Conservation (phyloP, 2,888 invertebrate genomes). For the Entomobrya proxima region DNA sequence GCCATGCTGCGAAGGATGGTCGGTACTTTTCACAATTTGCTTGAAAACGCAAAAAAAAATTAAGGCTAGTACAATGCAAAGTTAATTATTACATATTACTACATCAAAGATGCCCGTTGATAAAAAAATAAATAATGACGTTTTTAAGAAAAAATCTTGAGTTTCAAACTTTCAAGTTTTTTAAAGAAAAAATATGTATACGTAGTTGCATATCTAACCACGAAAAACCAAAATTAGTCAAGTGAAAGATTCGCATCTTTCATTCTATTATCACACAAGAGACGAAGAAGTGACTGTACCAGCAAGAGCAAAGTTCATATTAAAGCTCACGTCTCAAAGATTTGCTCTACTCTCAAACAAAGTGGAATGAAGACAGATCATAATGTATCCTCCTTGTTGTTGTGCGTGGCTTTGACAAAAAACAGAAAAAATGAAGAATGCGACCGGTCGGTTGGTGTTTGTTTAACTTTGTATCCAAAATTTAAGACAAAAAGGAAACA, state of each 20-base stretch:
- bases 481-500: neutral
- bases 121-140: no score
- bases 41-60: no score
- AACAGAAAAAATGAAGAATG: neutral
- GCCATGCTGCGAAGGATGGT: neutral
- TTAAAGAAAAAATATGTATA: neutral
- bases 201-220: neutral
- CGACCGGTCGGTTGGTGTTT: neutral
- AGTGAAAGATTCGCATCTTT: neutral
- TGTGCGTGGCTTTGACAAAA: neutral
- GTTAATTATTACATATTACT: no score
- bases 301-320: constrained; percentile 13
- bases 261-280: neutral
- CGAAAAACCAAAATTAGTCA: constrained; percentile 32
- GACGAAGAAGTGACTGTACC: neutral
- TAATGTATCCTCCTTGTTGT: neutral
- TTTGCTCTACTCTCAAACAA: neutral
- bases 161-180: neutral
- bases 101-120: no score
- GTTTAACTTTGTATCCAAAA: neutral
- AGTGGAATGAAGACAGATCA: constrained; percentile 30
- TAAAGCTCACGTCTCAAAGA: neutral
- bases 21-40: no score
- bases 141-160: no score
- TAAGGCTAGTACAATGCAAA: no score